Percentiles rank a stretch among this genome's conserved stretches.
Conservation (phyloP, 2,888 invertebrate species). For the Phaedon cochleariae region DNA sequence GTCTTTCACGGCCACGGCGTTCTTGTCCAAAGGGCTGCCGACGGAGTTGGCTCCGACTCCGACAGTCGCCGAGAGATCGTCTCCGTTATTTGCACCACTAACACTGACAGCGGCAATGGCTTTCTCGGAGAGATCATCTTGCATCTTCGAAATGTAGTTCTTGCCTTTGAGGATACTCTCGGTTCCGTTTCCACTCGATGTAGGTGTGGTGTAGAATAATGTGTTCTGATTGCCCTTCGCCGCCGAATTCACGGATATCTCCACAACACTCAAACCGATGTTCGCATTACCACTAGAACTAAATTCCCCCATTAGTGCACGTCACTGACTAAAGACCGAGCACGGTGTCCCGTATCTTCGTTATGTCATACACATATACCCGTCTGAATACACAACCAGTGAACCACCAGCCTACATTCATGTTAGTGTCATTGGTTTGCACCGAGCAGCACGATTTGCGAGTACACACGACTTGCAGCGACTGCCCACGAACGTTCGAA, state of each 20-base stretch:
- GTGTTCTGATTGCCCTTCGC: slow-evolving; percentile 55
- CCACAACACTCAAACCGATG: slow-evolving; percentile 61
- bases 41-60: slow-evolving; percentile 38
- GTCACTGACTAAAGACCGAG: slow-evolving; percentile 54
- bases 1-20: slow-evolving; percentile 52
- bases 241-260: slow-evolving; percentile 58
- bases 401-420: slow-evolving; percentile 58
- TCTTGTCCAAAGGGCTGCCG: slow-evolving; percentile 37
- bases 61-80: slow-evolving; percentile 45
- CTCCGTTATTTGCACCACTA: slow-evolving; percentile 49
- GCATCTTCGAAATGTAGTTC: slow-evolving; percentile 59
- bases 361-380: slow-evolving; percentile 57
- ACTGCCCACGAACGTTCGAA: slow-evolving; percentile 45
- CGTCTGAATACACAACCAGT: slow-evolving; percentile 57
- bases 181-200: slow-evolving; percentile 34
- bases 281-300: slow-evolving; percentile 62
- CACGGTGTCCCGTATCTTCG: slow-evolving; percentile 48
- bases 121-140: slow-evolving; percentile 62
- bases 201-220: slow-evolving; percentile 60
- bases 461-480: slow-evolving; percentile 43
- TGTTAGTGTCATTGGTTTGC: slow-evolving; percentile 55
- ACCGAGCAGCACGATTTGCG: slow-evolving; percentile 50
- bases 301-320: slow-evolving; percentile 63
- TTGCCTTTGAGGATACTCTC: slow-evolving; percentile 49
- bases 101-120: slow-evolving; percentile 50